Evolutionary conservation across 2,888 invertebrate species (phyloP).

Genomic region (Euphydryas editha): DNA sequence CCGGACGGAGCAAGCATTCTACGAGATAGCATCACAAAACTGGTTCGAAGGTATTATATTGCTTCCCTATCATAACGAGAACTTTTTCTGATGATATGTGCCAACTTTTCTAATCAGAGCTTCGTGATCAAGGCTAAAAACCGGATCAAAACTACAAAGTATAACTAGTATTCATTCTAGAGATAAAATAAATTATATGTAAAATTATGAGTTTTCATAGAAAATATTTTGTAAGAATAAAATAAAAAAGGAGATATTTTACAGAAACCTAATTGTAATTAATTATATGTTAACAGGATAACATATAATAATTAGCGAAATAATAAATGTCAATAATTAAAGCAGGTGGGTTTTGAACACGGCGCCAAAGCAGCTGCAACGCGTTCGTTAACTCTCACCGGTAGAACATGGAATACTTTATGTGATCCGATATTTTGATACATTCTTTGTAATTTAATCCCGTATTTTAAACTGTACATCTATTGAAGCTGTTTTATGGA

Average conservation of each 20-base stretch:
- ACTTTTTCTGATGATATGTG: conserved; percentile 29
- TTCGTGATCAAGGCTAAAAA: conserved; percentile 20
- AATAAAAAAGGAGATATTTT: neutral
- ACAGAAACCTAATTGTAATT: neutral
- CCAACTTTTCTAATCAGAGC: conserved; percentile 35
- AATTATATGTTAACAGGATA: neutral
- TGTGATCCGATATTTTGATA: conserved; percentile 20
- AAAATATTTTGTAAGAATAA: neutral
- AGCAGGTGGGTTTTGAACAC: conserved; percentile 7
- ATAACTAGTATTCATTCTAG: neutral
- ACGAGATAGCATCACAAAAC: conserved; percentile 40
- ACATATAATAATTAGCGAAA: neutral
- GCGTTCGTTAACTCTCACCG: conserved; percentile 24
- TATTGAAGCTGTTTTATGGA: neutral
- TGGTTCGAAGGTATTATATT: conserved; percentile 39
- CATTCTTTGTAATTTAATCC: conserved; percentile 9
- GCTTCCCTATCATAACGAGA: conserved; percentile 41
- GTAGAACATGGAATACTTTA: conserved; percentile 17
- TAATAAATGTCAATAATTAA: neutral
- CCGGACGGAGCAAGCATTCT: conserved; percentile 32
- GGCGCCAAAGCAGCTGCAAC: conserved; percentile 24
- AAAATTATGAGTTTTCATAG: neutral
- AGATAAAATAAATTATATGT: neutral
- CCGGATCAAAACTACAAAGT: conserved; percentile 15
- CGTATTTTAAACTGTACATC: neutral